phyloP scores from a whole-genome alignment of 2,888 invertebrate genomes.

The Ornithoptera priamus region DNA sequence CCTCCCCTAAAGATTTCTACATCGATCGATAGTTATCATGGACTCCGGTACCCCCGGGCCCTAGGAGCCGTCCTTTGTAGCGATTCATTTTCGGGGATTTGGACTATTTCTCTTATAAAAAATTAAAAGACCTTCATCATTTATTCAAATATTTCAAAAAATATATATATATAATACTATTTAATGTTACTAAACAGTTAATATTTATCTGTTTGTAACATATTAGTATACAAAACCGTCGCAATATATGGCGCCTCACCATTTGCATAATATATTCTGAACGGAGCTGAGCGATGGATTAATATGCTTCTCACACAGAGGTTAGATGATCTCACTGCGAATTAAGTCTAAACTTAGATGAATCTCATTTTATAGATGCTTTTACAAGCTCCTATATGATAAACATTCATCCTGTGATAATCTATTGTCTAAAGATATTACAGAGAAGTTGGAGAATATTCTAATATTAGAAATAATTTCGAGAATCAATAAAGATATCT shows the following conservation, averaged over 20 bases:
- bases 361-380: conserved; percentile 19
- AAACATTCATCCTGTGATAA: background rate
- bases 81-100: too few relatives aligned
- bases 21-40: too few relatives aligned
- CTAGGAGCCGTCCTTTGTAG: too few relatives aligned
- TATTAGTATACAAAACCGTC: conserved; percentile 1
- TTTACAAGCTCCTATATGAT: conserved; percentile 14
- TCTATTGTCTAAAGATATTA: background rate
- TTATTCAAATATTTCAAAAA: too few relatives aligned
- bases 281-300: conserved; percentile 45
- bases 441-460: background rate
- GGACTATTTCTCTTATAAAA: too few relatives aligned
- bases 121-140: too few relatives aligned
- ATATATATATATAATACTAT: too few relatives aligned
- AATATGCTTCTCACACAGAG: conserved; percentile 40
- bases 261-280: conserved; percentile 47
- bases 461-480: background rate
- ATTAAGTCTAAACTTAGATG: conserved; percentile 22
- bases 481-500: too few relatives aligned
- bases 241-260: conserved; percentile 28
- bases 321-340: conserved; percentile 27
- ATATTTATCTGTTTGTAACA: conserved; percentile 8
- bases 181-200: background rate
- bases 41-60: too few relatives aligned
- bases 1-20: too few relatives aligned